Evolutionary conservation across 2,797 vertebrate species (phyloP).

Genomic region (Apogon hyalosoma): DNA sequence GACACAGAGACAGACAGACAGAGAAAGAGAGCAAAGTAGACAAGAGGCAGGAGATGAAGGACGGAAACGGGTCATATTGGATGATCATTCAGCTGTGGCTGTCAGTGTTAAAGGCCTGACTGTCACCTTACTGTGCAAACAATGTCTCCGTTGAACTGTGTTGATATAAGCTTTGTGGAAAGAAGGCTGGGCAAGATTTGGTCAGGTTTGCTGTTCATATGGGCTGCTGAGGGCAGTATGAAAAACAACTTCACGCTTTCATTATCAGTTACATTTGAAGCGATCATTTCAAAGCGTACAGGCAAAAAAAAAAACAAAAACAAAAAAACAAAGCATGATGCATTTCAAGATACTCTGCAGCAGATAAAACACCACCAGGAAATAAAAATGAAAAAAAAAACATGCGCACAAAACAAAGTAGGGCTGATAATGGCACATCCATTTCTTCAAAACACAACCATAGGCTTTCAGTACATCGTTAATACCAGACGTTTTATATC

Average conservation of each 20-base stretch:
- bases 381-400: conserved; percentile 49
- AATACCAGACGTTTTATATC: conserved; percentile 83
- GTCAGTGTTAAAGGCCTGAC: conserved; percentile 64
- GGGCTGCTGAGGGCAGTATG: conserved; percentile 14
- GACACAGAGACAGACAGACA: conserved; percentile 52
- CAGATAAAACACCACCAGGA: conserved; percentile 59
- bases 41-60: conserved; percentile 49
- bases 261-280: conserved; percentile 19
- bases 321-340: conserved; percentile 21
- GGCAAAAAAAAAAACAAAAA: conserved; percentile 31
- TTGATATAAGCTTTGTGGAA: conserved; percentile 69
- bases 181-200: conserved; percentile 34
- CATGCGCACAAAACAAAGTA: conserved; percentile 61
- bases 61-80: conserved; percentile 67
- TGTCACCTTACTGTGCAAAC: conserved; percentile 79
- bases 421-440: conserved; percentile 63
- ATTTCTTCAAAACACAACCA: conserved; percentile 67
- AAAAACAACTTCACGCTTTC: conserved; percentile 46
- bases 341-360: conserved; percentile 43
- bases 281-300: conserved; percentile 31
- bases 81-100: conserved; percentile 63
- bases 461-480: conserved; percentile 68
- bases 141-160: conserved; percentile 62
- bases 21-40: conserved; percentile 54
- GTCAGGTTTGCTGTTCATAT: conserved; percentile 35